Evolutionary conservation across 2,113 vertebrate species (phyloP).

Genomic region (Alligator mississippiensis): DNA sequence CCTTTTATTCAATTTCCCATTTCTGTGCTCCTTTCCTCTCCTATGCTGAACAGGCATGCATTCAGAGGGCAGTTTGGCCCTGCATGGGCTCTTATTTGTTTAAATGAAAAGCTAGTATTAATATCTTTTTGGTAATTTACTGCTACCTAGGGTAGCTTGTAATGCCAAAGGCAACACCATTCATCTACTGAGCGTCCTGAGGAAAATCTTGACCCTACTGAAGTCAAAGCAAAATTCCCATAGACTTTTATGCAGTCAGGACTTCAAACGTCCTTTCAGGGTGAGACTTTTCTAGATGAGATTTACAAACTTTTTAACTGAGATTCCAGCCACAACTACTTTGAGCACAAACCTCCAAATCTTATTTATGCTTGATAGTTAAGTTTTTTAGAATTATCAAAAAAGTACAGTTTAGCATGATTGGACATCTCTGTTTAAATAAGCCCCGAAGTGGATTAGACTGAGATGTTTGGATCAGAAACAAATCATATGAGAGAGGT

Average conservation of each 20-base stretch:
- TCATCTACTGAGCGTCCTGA: neutral
- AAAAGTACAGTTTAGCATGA: neutral
- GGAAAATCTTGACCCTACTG: neutral
- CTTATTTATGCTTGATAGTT: neutral
- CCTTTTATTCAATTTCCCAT: neutral
- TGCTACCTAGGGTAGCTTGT: neutral
- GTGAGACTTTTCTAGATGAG: no score
- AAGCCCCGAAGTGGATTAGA: neutral
- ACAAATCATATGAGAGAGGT: slow-evolving; percentile 9
- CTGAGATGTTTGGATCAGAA: slow-evolving; percentile 15
- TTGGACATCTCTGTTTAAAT: neutral
- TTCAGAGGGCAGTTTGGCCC: neutral
- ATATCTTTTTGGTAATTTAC: slow-evolving; percentile 47
- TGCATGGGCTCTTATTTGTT: slow-evolving; percentile 13
- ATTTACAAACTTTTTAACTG: neutral
- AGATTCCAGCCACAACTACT: neutral
- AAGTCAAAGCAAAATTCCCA: neutral
- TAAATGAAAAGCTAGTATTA: slow-evolving; percentile 57
- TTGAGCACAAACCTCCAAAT: neutral
- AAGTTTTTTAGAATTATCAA: neutral
- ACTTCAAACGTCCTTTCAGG: neutral
- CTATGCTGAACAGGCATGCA: neutral
- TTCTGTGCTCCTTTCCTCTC: neutral
- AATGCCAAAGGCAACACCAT: slow-evolving; percentile 54
- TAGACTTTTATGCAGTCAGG: fast-evolving